These are phyloP conservation scores for Ictalurus punctatus DNA, from an alignment of 2,113 vertebrate species.

Conservation along the genomic window DNA sequence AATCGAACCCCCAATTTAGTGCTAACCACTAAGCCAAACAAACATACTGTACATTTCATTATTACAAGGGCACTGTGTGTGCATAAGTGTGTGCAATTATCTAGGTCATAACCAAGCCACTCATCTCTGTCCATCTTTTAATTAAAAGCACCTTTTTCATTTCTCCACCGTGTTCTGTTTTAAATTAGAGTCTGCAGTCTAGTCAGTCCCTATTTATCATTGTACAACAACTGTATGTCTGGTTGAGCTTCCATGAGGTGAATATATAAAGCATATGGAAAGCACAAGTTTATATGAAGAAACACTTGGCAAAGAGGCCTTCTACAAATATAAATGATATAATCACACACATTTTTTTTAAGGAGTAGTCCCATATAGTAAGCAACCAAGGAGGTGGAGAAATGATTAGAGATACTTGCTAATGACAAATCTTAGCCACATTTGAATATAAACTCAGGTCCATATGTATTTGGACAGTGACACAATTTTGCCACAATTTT, in stretches of 20 bases:
- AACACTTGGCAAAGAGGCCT: not conserved
- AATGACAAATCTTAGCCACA: not conserved
- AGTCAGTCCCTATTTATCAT: not conserved
- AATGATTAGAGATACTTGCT: not conserved
- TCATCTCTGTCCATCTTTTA: not conserved
- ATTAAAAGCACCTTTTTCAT: not conserved
- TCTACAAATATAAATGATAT: not conserved
- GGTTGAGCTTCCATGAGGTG: not conserved
- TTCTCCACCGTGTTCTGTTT: not conserved
- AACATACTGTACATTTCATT: not conserved
- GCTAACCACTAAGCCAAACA: no score
- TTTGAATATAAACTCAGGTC: not conserved
- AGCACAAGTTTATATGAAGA: not conserved
- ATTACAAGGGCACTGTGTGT: not conserved
- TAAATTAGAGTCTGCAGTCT: not conserved
- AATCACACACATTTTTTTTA: not conserved
- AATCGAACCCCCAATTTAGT: no score
- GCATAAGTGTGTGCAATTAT: not conserved
- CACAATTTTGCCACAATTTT: no score
- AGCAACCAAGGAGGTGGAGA: not conserved
- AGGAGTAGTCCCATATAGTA: not conserved
- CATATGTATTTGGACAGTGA: no score
- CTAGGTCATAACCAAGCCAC: not conserved
- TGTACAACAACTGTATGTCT: not conserved
- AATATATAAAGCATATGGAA: not conserved